phyloP scores from a whole-genome alignment of 2,113 vertebrate genomes.

The Equus quagga region DNA sequence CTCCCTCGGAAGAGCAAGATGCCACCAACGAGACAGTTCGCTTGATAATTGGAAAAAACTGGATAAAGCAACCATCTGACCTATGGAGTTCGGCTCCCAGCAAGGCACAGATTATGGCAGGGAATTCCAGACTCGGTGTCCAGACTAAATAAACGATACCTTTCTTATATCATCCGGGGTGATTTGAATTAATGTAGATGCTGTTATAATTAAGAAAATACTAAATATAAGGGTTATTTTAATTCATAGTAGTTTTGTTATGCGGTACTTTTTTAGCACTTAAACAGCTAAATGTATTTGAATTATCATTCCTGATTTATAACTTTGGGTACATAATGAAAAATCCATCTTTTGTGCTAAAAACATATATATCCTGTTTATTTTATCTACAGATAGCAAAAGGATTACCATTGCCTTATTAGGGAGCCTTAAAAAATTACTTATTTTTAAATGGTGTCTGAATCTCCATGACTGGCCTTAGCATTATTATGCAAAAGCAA shows the following conservation, averaged over 20 bases:
- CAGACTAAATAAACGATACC: background rate
- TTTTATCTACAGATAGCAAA: background rate
- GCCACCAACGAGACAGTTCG: too few species aligned
- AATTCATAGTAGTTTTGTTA: too few species aligned
- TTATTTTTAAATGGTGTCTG: background rate
- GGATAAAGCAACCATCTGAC: background rate
- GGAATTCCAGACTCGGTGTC: background rate
- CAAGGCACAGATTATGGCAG: background rate
- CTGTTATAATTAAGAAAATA: background rate
- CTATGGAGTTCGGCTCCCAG: background rate
- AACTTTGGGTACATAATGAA: background rate
- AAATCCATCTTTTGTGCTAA: background rate
- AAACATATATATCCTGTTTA: background rate
- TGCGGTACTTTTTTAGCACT: background rate
- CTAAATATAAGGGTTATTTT: background rate
- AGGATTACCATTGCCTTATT: background rate
- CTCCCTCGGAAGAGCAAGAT: background rate
- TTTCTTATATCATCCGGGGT: background rate
- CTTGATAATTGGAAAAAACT: background rate
- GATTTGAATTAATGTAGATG: background rate
- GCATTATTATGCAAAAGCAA: background rate
- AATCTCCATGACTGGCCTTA: background rate
- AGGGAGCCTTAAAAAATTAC: background rate
- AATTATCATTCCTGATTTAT: background rate
- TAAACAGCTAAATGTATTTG: background rate